Base-by-base conservation (phyloP, 2,797 vertebrate genomes). In the Arctocebus calabarensis region DNA sequence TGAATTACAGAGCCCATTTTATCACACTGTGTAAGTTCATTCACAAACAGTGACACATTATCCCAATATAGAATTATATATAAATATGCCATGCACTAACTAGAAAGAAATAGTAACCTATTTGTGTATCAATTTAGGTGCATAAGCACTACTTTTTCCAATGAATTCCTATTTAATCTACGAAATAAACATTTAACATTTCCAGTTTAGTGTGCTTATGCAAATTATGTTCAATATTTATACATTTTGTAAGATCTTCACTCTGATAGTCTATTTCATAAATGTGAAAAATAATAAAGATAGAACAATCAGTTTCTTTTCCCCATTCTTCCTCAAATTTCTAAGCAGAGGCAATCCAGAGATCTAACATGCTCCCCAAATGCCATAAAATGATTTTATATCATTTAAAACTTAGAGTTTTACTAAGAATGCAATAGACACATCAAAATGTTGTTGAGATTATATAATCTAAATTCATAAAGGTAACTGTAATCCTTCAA, bases 41-140 rank as follows among this genome's bases (percentile, higher is more conserved):
- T 95, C 55, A 85, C 84, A 97, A 90, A 85, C 55, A 87, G 12
- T 55, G 7, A 88, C 94, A 90, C 57, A 74, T 64, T 81, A 87
- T 91, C 55, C 20, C 83, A 94, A 74, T 84, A 82, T 70, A 88
- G 3, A 1, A 61, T 10, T 92, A 96, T n/a, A 84, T 75, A 59
- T 43, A 84, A 95, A 43, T 61, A 96, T 25, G 11, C 32, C 73
- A 95, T 90, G 19, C 68, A 86, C 12, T 94, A 92, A 66, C 48
- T 74, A n/a, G 90, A 95, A 95, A 91, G 9, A 85, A 95, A 95
- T 45, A 68, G 34, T 71, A 86, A 89, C 37, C 52, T 85, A 89
- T 82, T 93, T 40, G 84, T 43, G 13, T 61, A 81, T 71, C 40
- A 34, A 13, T 78, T 90, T 55, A 85, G 34, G 78, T 43, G 22